Percentiles rank a stretch among this genome's conserved stretches.
phyloP scores from a whole-genome alignment of 2,888 invertebrate species.

The Lasioglossum oenotherae region DNA sequence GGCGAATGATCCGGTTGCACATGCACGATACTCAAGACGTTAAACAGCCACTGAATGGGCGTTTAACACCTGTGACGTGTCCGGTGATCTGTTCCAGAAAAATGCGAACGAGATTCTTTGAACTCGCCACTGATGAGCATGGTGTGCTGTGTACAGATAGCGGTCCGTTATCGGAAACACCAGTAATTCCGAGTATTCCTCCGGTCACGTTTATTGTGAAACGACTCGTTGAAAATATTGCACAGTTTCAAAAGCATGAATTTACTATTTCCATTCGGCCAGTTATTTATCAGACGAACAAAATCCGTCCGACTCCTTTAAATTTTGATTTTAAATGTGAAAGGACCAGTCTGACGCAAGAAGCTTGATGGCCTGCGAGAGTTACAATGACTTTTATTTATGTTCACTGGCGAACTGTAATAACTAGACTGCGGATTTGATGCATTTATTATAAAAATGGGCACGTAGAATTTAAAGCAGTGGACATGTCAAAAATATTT shows the following conservation, averaged over 20 bases:
- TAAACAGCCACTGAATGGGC: slow-evolving; percentile 44
- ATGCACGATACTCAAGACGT: slow-evolving; percentile 13
- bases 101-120: slow-evolving; percentile 8
- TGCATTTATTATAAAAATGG: too few species aligned
- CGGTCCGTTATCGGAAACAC: neutral
- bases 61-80: slow-evolving; percentile 57
- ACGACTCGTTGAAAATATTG: neutral
- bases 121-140: neutral
- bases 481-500: too few species aligned
- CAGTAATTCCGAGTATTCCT: neutral
- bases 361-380: neutral
- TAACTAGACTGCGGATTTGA: too few species aligned
- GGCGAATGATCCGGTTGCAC: neutral
- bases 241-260: neutral
- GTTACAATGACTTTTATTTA: too few species aligned
- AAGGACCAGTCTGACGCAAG: neutral
- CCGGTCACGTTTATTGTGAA: neutral
- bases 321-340: neutral
- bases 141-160: neutral
- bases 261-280: neutral
- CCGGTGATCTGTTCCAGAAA: neutral
- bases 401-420: too few species aligned
- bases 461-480: too few species aligned
- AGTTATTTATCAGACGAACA: neutral
- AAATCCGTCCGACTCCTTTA: neutral